Percentiles rank a stretch among this genome's conserved stretches.
phyloP scores from a whole-genome alignment of 2,797 vertebrate species.

The Phataginus tricuspis region DNA sequence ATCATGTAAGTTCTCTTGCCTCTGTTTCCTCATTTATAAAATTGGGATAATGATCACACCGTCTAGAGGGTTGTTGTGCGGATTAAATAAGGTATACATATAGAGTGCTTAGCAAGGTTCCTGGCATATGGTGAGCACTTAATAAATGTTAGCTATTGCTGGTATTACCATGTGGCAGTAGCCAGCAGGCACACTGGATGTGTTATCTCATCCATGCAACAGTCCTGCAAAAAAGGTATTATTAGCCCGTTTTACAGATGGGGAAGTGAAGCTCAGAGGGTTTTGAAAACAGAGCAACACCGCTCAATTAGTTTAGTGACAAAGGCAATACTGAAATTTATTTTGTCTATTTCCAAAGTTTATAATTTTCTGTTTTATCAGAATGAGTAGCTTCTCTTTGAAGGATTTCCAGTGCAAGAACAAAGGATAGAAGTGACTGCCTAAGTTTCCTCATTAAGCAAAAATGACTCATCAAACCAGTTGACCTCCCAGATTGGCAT shows the following conservation, averaged over 20 bases:
- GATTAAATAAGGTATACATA: not conserved
- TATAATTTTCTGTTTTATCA: slow-evolving; percentile 46
- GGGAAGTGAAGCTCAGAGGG: not conserved
- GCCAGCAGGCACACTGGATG: not conserved
- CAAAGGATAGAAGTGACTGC: slow-evolving; percentile 28
- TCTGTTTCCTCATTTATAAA: slow-evolving; percentile 43
- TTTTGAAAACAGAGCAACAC: not conserved
- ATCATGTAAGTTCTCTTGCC: not conserved
- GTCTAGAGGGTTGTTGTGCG: not conserved
- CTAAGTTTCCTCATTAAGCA: slow-evolving; percentile 54
- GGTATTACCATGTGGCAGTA: not conserved
- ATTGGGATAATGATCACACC: not conserved
- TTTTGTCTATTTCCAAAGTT: slow-evolving; percentile 52
- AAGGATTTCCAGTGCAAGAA: slow-evolving; percentile 49
- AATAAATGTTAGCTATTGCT: not conserved
- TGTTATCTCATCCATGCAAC: not conserved
- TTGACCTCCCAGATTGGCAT: slow-evolving; percentile 37
- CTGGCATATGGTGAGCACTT: not conserved
- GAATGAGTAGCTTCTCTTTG: slow-evolving; percentile 49
- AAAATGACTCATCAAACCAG: slow-evolving; percentile 55
- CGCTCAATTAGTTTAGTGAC: slow-evolving; percentile 14
- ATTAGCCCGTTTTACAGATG: not conserved
- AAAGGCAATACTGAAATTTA: slow-evolving; percentile 20
- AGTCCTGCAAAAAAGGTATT: not conserved
- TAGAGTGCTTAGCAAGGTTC: not conserved